Percentiles rank a stretch among this genome's conserved stretches.
phyloP scores from a whole-genome alignment of 2,888 invertebrate species.

The Drosophila robusta region DNA sequence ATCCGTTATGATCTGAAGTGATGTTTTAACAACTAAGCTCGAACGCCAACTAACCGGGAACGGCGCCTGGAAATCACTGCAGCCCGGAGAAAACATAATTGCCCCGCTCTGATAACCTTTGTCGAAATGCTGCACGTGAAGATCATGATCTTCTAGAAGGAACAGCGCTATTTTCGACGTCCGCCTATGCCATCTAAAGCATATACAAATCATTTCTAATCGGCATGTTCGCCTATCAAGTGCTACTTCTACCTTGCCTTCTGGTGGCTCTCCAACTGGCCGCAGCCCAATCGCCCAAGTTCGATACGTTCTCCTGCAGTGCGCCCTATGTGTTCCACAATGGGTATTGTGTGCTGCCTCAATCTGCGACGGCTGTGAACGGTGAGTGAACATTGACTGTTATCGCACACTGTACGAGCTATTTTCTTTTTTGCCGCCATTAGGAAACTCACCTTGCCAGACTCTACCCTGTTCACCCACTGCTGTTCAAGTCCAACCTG shows the following conservation, averaged over 20 bases:
- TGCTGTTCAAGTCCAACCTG: not conserved
- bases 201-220: constrained; percentile 46
- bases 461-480: not conserved
- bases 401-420: not conserved
- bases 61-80: constrained; percentile 7
- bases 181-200: not conserved
- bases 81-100: constrained; percentile 49
- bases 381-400: constrained; percentile 32
- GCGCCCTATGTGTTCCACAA: constrained; percentile 39
- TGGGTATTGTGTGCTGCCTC: constrained; percentile 39
- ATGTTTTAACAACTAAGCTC: constrained; percentile 33
- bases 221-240: constrained; percentile 57
- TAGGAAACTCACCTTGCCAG: not conserved
- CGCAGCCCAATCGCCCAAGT: constrained; percentile 29
- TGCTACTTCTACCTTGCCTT: constrained; percentile 40
- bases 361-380: not conserved
- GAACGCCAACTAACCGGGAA: constrained; percentile 44
- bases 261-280: constrained; percentile 21
- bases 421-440: not conserved
- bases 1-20: not conserved
- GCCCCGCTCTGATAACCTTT: constrained; percentile 58
- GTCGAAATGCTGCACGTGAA: constrained; percentile 1
- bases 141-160: constrained; percentile 6
- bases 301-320: constrained; percentile 15
- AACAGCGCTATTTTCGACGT: not conserved